Evolutionary conservation across 2,797 vertebrate species (phyloP).

Genomic region (Lerista edwardsae): DNA sequence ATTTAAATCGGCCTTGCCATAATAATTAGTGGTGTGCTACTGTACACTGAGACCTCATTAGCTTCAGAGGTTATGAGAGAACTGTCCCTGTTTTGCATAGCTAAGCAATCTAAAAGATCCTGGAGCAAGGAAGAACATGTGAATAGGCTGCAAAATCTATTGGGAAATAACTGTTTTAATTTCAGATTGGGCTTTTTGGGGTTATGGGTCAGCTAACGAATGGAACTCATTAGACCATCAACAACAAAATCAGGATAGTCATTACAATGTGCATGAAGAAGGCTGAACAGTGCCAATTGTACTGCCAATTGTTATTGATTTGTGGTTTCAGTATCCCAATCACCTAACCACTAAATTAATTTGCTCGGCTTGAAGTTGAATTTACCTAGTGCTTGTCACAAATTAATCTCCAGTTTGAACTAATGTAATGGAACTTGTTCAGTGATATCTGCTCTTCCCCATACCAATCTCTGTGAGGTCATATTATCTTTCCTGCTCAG

Average conservation of each 20-base stretch:
- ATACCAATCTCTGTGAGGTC: neutral
- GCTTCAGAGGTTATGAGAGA: neutral
- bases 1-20: slow-evolving; percentile 1
- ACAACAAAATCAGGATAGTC: neutral
- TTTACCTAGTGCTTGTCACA: neutral
- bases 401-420: neutral
- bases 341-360: neutral
- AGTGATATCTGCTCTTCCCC: neutral
- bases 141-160: neutral
- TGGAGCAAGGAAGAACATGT: neutral
- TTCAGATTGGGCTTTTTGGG: neutral
- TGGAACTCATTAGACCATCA: neutral
- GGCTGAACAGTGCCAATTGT: neutral
- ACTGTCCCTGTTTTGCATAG: neutral
- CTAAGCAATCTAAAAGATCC: neutral
- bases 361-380: neutral
- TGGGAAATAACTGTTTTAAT: slow-evolving; percentile 2
- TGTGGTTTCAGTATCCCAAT: neutral
- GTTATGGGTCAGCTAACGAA: neutral
- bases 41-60: neutral
- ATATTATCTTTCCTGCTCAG: neutral
- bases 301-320: neutral
- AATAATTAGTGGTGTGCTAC: neutral
- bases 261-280: neutral
- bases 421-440: neutral